Evolutionary conservation across 2,113 vertebrate species (phyloP), one percentile per base, ranked within the genome.

Genomic region (Saguinus imperator): DNA sequence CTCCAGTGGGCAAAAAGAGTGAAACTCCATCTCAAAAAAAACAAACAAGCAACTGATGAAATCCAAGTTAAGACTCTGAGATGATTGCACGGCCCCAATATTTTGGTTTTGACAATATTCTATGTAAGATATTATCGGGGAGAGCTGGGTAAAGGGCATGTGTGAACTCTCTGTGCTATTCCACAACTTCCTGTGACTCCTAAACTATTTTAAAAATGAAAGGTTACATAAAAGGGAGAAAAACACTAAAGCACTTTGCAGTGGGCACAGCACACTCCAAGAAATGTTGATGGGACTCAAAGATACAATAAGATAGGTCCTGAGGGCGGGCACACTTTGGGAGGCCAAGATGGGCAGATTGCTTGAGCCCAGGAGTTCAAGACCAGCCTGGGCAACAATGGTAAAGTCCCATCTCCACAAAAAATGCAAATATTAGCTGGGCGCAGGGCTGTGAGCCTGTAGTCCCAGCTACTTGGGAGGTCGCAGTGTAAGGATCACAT

Each of bases 151-250:
- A 23, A 73, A 61, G 50, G 64, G 55, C 64, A 70, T 20, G 6
- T 0, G 29, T n/a, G 66, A 58, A 64, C 37, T 91, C 58, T 50
- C 64, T 57, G 72, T 40, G n/a, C 48, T 37, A 43, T 32, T 85
- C 84, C 27, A 50, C 43, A 90, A 52, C 61, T 96, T 97, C 64
- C 81, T 81, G n/a, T 86, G 55, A 82, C 14, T 72, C 76, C 40
- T 37, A 45, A 75, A 70, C 57, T 82, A 82, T 58, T 72, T 88
- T 1, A 70, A 88, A 89, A 87, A 81, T 40, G 37, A 73, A 70
- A 50, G 48, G n/a, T 76, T 82, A 72, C 13, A 37, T 55, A 85
- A 73, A 82, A 32, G 50, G 29, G 4, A 21, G 73, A 72, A 87
- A 73, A 77, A 35, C n/a, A 45, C 23, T 27, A 8, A 77, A 84